Conservation (phyloP, 2,888 invertebrate genomes). For the Alloscopus bannaensis region DNA sequence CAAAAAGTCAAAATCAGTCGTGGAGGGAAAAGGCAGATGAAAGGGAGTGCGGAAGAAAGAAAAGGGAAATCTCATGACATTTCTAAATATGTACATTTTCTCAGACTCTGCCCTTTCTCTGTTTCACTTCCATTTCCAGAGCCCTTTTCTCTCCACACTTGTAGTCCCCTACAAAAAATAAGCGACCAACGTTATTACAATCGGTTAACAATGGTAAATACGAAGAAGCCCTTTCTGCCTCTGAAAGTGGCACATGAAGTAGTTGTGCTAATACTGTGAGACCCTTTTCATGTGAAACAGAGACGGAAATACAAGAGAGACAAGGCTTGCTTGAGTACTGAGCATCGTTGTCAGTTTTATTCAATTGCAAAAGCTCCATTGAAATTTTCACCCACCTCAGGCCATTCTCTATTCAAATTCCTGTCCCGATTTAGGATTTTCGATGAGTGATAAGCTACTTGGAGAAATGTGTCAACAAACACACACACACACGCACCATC, state of each 20-base stretch:
- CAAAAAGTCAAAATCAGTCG: slow-evolving; percentile 38
- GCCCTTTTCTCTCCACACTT: slow-evolving; percentile 5
- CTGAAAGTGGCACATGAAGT: background rate
- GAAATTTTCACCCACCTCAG: background rate
- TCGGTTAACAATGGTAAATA: slow-evolving; percentile 13
- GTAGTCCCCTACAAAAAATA: background rate
- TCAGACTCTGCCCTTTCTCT: slow-evolving; percentile 39
- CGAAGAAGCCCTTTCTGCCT: background rate
- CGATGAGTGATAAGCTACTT: background rate
- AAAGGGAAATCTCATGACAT: slow-evolving; percentile 31
- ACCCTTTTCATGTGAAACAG: background rate
- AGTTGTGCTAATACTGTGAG: background rate
- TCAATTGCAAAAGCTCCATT: background rate
- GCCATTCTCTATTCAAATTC: slow-evolving; percentile 34
- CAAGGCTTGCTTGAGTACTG: background rate
- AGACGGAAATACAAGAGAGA: background rate
- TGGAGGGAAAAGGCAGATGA: slow-evolving; percentile 3
- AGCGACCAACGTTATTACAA: slow-evolving; percentile 11
- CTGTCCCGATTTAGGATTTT: slow-evolving; percentile 20
- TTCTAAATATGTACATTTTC: slow-evolving; percentile 42
- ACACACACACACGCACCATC: no score
- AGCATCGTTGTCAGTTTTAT: no score
- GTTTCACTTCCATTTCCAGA: slow-evolving; percentile 27
- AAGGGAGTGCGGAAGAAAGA: background rate
- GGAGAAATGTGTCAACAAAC: no score